phyloP scores from a whole-genome alignment of 2,888 invertebrate species.

The Trachelus tabidus region DNA sequence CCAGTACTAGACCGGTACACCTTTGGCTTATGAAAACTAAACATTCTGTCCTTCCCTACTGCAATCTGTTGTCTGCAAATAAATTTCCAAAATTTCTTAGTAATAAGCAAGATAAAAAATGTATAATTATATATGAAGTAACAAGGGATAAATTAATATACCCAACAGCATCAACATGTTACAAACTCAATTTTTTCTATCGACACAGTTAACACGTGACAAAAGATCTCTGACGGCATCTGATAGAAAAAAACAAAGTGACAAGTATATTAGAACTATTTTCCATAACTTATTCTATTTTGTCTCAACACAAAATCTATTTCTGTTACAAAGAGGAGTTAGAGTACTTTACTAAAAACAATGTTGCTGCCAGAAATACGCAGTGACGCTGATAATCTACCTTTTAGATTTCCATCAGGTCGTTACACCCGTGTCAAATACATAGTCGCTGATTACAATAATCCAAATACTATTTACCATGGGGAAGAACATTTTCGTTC shows the following conservation, averaged over 20 bases:
- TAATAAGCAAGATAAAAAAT: not conserved
- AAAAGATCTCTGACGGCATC: not conserved
- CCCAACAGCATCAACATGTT: not conserved
- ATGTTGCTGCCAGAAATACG: not conserved
- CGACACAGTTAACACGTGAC: not conserved
- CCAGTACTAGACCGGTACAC: slow-evolving; percentile 85
- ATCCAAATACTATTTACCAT: not conserved
- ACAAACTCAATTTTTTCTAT: not conserved
- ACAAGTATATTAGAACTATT: not conserved
- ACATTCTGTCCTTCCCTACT: slow-evolving; percentile 70
- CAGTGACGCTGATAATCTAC: not conserved
- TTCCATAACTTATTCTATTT: not conserved
- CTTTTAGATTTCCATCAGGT: not conserved
- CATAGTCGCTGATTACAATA: not conserved
- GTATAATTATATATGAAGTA: not conserved
- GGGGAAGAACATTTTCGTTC: not conserved
- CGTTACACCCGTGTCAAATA: not conserved
- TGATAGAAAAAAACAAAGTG: not conserved
- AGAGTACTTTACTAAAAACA: not conserved
- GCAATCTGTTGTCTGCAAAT: slow-evolving; percentile 1
- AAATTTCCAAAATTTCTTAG: not conserved
- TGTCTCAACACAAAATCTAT: not conserved
- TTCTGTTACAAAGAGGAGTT: not conserved
- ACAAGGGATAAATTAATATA: not conserved
- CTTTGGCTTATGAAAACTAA: slow-evolving; percentile 88